Evolutionary conservation across 2,113 vertebrate genomes (phyloP), one percentile per base, ranked within the genome.

Genomic region (Oryzias melastigma): DNA sequence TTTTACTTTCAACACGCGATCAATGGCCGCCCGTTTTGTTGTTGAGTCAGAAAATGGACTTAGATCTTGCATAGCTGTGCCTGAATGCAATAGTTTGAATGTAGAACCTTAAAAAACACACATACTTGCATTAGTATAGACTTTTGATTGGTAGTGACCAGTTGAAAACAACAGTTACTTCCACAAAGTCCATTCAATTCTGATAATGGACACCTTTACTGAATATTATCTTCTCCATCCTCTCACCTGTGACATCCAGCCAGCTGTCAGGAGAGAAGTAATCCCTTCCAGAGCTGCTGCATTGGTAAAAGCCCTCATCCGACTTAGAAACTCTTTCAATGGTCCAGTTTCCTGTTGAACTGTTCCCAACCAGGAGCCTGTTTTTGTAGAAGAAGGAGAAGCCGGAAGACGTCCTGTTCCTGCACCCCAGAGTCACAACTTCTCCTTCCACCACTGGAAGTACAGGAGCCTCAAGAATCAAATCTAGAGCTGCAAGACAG

Each of bases 211-310:
- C 29, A 35, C 29, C 29, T 35, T 7, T 10, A 35, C 29, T 8
- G 35, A 35, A 35, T 35, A 35, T 8, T 7, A 35, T 35, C 29
- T 7, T 4, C 48, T 14, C 7, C 12, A 7, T 17, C 20, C 12
- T 47, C 68, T 70, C 27, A 76, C 73, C 73, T 63, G 25, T 43
- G 46, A 83, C 73, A 4, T 17, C 1, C 48, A 84, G 27, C 74
- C 65, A 25, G 62, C 29, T 40, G n/a, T 44, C 14, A 1, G 29
- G 0, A 1, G 81, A 84, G 1, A 14, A 0, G 8, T 10, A 0
- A 1, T 41, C 77, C 0, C 0, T 5, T 58, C 51, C 77, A 15
- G 58, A 1, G 17, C 51, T 5, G 43, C 14, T 14, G 12, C 82
- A 84, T 58, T 4, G 68, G 61, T 84, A 84, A 43, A 24, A 0